Evolutionary conservation across 1,140 invertebrate genomes (phyloP).

Genomic region (Spodoptera frugiperda): DNA sequence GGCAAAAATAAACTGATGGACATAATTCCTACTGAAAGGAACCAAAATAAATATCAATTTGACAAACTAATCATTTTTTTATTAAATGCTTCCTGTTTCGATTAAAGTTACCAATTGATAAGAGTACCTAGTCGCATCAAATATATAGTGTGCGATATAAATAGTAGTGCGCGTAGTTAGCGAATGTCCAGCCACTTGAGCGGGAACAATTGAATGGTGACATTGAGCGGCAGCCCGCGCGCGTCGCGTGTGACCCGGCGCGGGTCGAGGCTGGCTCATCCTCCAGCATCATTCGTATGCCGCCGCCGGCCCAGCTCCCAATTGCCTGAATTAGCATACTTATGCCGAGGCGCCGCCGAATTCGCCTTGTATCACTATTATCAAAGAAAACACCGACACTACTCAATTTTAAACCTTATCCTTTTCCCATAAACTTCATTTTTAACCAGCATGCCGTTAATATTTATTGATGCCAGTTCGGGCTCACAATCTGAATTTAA

Average conservation of each 20-base stretch:
- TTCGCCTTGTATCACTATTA: conserved; percentile 60
- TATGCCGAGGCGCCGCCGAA: conserved; percentile 65
- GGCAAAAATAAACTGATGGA: too few species aligned
- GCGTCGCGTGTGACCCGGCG: conserved; percentile 13
- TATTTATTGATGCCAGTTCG: conserved; percentile 24
- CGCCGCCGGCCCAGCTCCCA: conserved; percentile 56
- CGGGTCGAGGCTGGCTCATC: conserved; percentile 25
- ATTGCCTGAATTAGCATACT: conserved; percentile 77
- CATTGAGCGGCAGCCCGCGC: conserved; percentile 21
- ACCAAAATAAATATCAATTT: too few species aligned
- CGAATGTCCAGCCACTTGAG: conserved; percentile 3
- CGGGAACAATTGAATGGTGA: conserved; percentile 23
- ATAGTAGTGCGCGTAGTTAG: not conserved
- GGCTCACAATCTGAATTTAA: conserved; percentile 25
- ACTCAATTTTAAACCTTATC: conserved; percentile 44
- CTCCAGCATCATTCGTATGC: conserved; percentile 55
- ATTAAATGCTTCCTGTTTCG: too few species aligned
- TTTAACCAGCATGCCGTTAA: not conserved
- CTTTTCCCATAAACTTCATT: conserved; percentile 46
- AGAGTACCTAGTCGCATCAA: too few species aligned
- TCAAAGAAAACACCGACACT: conserved; percentile 63
- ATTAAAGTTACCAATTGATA: too few species aligned
- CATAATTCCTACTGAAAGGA: too few species aligned
- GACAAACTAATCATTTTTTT: too few species aligned
- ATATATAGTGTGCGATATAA: too few species aligned